Evolutionary conservation across 2,797 vertebrate species (phyloP).

Genomic region (Phalloptychus januarius): DNA sequence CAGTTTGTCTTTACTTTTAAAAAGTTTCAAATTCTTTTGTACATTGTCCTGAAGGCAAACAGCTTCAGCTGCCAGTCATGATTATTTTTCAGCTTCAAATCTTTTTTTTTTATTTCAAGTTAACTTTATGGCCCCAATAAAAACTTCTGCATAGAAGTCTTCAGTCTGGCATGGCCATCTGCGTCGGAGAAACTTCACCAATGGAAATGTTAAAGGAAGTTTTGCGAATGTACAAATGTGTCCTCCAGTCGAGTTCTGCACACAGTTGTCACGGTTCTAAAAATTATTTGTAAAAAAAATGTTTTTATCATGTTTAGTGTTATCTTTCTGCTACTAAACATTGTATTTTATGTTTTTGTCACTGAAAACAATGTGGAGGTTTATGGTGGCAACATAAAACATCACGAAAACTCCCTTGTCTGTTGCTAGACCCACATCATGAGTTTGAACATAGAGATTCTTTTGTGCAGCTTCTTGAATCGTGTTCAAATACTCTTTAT

Average conservation of each 20-base stretch:
- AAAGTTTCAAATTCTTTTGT: too few species aligned
- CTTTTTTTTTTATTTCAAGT: background rate
- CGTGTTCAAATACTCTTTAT: background rate
- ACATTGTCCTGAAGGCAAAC: too few species aligned
- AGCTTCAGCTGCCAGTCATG: too few species aligned
- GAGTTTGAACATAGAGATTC: background rate
- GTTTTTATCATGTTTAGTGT: background rate
- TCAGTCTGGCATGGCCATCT: too few species aligned
- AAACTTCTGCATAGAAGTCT: background rate
- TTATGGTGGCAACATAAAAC: too few species aligned
- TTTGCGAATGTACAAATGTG: too few species aligned
- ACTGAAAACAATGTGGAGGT: background rate
- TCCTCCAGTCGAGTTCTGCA: too few species aligned
- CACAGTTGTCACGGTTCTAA: background rate
- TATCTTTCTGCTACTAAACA: background rate
- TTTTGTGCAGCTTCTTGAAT: background rate
- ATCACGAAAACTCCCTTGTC: background rate
- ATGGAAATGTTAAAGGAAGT: too few species aligned
- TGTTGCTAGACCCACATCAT: background rate
- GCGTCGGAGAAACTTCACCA: too few species aligned
- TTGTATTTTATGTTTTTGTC: background rate
- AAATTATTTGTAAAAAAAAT: background rate
- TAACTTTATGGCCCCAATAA: too few species aligned
- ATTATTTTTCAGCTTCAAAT: background rate
- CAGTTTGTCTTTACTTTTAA: too few species aligned